Conservation (phyloP, 2,113 vertebrate genomes). For the Zosterops borbonicus region DNA sequence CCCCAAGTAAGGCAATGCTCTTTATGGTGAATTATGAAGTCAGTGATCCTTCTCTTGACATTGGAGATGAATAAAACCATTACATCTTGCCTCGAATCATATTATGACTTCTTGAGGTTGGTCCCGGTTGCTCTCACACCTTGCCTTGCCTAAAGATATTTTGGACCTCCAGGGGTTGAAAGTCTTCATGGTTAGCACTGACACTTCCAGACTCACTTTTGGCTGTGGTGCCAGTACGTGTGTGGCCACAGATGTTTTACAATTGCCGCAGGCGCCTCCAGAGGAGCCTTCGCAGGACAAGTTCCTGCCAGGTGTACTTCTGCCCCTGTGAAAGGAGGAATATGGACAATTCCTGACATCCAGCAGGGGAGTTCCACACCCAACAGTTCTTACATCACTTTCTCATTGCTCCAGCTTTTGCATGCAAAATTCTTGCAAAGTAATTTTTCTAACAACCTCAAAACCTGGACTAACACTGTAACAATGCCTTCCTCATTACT, state of each 20-base stretch:
- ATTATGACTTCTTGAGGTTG: not conserved
- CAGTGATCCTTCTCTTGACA: not conserved
- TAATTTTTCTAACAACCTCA: constrained; percentile 52
- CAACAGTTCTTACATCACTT: not conserved
- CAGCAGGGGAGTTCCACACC: not conserved
- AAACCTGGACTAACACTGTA: constrained; percentile 32
- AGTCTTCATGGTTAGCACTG: not conserved
- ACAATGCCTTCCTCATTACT: constrained; percentile 59
- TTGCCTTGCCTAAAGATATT: not conserved
- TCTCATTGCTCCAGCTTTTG: not conserved
- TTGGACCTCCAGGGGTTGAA: not conserved
- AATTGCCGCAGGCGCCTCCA: not conserved
- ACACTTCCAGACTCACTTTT: not conserved
- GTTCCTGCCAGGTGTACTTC: not conserved
- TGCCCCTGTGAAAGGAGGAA: not conserved
- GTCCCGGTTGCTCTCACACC: not conserved
- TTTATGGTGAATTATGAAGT: not conserved
- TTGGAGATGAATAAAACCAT: not conserved
- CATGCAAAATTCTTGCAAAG: not conserved
- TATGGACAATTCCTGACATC: not conserved
- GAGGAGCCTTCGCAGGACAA: not conserved
- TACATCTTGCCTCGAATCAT: rapidly evolving
- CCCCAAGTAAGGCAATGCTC: not conserved
- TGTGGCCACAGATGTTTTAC: not conserved
- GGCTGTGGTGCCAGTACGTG: not conserved